Conservation (phyloP, 2,113 vertebrate species). For the Forbesichthys agassizii region DNA sequence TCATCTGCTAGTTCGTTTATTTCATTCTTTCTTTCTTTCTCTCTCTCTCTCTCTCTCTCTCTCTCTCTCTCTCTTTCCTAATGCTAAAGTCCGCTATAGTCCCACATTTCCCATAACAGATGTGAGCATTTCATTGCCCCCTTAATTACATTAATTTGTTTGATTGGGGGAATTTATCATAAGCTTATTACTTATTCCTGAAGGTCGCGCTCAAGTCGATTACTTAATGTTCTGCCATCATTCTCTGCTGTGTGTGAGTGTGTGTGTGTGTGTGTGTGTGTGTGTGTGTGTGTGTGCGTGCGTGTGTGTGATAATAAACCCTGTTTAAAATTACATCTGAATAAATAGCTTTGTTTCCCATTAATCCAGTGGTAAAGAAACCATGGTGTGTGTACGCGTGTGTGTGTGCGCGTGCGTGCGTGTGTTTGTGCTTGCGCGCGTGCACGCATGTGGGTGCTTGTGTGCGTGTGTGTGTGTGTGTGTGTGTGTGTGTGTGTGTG, state of each 20-base stretch:
- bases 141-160: conserved; percentile 72
- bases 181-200: conserved; percentile 74
- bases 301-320: conserved; percentile 40
- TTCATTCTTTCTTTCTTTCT: not conserved
- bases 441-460: conserved; percentile 23
- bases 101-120: conserved; percentile 36
- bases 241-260: conserved; percentile 40
- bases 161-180: conserved; percentile 67
- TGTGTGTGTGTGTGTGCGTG: no score
- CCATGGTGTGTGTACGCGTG: conserved; percentile 52
- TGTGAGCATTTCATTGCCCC: conserved; percentile 51
- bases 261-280: no score
- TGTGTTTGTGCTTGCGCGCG: conserved; percentile 33
- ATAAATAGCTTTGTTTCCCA: conserved; percentile 79
- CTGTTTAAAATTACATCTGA: conserved; percentile 71
- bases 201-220: conserved; percentile 71
- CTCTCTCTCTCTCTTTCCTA: not conserved
- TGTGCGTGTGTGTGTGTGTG: conserved; percentile 57
- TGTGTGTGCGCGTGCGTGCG: conserved; percentile 53
- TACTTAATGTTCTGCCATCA: conserved; percentile 74
- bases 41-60: not conserved
- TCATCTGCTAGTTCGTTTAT: no score
- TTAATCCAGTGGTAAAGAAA: conserved; percentile 71
- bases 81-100: conserved; percentile 28
- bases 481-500: conserved; percentile 57